A percentile compares a stretch with the other conserved stretches of the same genome.
Evolutionary conservation across 2,113 vertebrate genomes (phyloP).

Genomic region (Malurus melanocephalus): DNA sequence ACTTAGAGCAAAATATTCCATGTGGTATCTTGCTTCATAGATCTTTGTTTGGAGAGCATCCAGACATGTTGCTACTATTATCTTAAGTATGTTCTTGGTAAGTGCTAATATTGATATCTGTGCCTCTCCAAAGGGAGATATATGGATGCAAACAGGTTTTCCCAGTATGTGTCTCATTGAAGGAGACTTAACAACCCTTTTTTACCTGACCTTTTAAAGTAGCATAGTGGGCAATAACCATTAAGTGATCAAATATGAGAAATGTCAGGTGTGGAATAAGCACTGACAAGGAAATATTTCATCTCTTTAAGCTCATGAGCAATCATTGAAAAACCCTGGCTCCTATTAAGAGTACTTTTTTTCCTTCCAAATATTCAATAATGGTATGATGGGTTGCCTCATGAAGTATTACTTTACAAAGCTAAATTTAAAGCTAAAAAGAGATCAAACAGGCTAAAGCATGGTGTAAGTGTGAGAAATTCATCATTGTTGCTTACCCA

Average conservation of each 20-base stretch:
- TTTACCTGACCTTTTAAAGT: slow-evolving; percentile 73
- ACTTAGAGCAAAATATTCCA: background rate
- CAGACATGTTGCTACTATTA: slow-evolving; percentile 42
- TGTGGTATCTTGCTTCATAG: background rate
- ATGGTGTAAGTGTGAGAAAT: slow-evolving; percentile 53
- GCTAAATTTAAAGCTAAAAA: slow-evolving; percentile 40
- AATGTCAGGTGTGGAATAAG: slow-evolving; percentile 70
- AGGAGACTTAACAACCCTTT: slow-evolving; percentile 53
- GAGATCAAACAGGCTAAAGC: slow-evolving; percentile 42
- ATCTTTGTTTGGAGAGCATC: slow-evolving; percentile 37
- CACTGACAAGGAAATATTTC: slow-evolving; percentile 70
- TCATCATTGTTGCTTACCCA: slow-evolving; percentile 46
- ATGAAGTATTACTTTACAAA: slow-evolving; percentile 27
- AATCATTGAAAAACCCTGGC: slow-evolving; percentile 39
- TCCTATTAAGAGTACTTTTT: slow-evolving; percentile 1
- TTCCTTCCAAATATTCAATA: background rate
- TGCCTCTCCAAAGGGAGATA: slow-evolving; percentile 29
- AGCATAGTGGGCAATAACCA: slow-evolving; percentile 69
- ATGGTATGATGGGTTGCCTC: slow-evolving; percentile 34
- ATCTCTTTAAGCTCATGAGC: slow-evolving; percentile 61
- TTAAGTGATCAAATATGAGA: slow-evolving; percentile 75
- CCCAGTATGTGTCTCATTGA: slow-evolving; percentile 41
- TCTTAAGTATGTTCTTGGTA: slow-evolving; percentile 31
- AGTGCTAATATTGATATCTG: slow-evolving; percentile 40
- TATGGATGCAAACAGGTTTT: slow-evolving; percentile 26